Percentiles rank a stretch among this genome's conserved stretches.
phyloP scores from a whole-genome alignment of 2,888 invertebrate species.

The Euplexia lucipara region DNA sequence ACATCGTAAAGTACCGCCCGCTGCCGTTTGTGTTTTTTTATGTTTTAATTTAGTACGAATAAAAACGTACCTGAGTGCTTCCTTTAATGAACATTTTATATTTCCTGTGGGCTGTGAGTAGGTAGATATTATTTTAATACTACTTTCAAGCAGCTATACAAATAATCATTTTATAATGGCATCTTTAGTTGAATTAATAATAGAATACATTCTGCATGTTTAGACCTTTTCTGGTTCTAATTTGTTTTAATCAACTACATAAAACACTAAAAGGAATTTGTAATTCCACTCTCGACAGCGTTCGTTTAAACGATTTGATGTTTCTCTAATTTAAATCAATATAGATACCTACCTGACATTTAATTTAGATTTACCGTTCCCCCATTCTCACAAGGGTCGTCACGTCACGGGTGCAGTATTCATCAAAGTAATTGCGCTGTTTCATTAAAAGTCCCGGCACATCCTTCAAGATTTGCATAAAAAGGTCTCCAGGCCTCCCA shows the following conservation, averaged over 20 bases:
- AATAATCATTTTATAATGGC: neutral
- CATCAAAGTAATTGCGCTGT: constrained; percentile 87
- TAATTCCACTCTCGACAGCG: constrained; percentile 12
- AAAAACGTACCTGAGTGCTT: constrained; percentile 50
- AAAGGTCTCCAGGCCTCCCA: constrained; percentile 79
- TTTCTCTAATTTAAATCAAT: constrained; percentile 77
- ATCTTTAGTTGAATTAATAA: too few relatives aligned
- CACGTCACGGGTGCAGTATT: constrained; percentile 81
- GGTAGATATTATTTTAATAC: constrained; percentile 23
- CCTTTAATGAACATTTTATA: constrained; percentile 49
- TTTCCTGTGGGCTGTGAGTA: constrained; percentile 25
- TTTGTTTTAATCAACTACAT: neutral
- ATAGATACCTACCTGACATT: constrained; percentile 66
- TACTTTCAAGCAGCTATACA: constrained; percentile 1
- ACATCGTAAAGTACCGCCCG: constrained; percentile 46
- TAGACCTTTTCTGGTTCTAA: neutral
- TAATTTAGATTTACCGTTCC: constrained; percentile 72
- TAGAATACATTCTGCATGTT: neutral
- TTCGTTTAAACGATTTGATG: constrained; percentile 43
- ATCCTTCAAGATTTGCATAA: constrained; percentile 89
- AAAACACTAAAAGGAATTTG: neutral
- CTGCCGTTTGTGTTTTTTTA: constrained; percentile 46
- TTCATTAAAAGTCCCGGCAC: constrained; percentile 88
- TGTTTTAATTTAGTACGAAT: constrained; percentile 56
- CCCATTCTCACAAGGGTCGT: constrained; percentile 66